Conservation (phyloP, 2,888 invertebrate genomes). For the Yponomeuta sedellus region DNA sequence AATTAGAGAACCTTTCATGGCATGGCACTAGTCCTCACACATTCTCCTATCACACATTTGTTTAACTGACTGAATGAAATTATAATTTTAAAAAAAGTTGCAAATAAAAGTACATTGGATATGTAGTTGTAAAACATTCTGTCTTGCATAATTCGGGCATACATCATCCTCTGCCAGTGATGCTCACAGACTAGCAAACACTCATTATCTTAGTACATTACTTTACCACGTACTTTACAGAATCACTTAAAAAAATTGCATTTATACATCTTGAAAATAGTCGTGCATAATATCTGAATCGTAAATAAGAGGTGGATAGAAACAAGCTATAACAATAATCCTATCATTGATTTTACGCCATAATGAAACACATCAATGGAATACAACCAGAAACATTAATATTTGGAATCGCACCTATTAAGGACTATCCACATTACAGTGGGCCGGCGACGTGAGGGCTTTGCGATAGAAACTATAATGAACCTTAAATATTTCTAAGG, state of each 20-base stretch:
- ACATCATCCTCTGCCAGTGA: conserved; percentile 74
- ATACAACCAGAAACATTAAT: background rate
- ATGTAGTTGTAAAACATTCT: conserved; percentile 23
- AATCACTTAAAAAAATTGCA: background rate
- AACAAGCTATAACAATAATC: background rate
- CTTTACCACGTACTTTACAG: too few relatives aligned
- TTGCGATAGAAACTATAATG: too few relatives aligned
- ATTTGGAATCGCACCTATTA: background rate
- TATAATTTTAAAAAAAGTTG: background rate
- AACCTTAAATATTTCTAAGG: too few relatives aligned
- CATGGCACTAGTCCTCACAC: conserved; percentile 75
- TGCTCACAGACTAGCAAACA: conserved; percentile 74
- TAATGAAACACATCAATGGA: background rate
- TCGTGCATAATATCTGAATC: background rate
- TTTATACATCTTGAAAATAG: background rate
- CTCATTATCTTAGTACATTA: conserved; percentile 30
- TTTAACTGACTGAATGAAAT: conserved; percentile 22
- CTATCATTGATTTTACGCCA: background rate
- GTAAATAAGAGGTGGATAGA: background rate
- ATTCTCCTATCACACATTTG: conserved; percentile 73
- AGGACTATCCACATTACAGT: too few relatives aligned
- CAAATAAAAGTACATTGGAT: conserved; percentile 10
- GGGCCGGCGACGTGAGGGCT: too few relatives aligned
- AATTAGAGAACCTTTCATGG: conserved; percentile 73
- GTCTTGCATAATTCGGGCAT: conserved; percentile 74